Evolutionary conservation across 1,140 invertebrate species (phyloP), one percentile per base, ranked within the genome.

Genomic region (Drosophila kurseongensis): DNA sequence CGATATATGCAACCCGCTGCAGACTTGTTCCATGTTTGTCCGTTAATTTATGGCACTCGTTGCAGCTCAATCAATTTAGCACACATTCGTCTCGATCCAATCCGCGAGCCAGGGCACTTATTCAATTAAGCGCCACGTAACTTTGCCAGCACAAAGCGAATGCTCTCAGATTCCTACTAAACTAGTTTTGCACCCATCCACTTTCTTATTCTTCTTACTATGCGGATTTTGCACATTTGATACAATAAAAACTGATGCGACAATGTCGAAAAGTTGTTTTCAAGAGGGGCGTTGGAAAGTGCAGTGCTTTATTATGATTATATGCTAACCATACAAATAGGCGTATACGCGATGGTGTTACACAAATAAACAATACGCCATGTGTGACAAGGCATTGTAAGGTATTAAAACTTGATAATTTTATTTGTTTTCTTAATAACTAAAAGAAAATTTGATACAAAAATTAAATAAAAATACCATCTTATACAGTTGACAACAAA

Each of bases 91-190:
- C 48, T 16, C 18, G 18, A 23, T 63, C 40, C 55, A 65, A 67
- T 68, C 27, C 16, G 38, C 50, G 1, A 10, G 38, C 41, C 52
- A 16, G 23, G 29, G 27, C 66, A 86, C 75, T 86, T 86, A 86
- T 83, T 86, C 79, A 83, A 86, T 86, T 86, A 75, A 73, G 38
- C 69, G 83, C 71, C 77, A 84, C 81, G 81, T 84, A 84, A 85
- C 81, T 55, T 44, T 35, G 60, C 36, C 18, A 58, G 18, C 29
- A 47, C 42, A 54, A 36, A 50, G 18, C 50, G 29, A 41, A 2
- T 41, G 35, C 65, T 38, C 40, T 32, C 48, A 48, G 55, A 82
- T 88, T 83, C 83, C 83, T 89, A 88, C 83, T 88, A 88, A 88
- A 88, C 83, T 88, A 88, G 83, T 88, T 88, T 71, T 57, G 10